phyloP scores from a whole-genome alignment of 1,140 invertebrate species.

The Drosophila cardini region DNA sequence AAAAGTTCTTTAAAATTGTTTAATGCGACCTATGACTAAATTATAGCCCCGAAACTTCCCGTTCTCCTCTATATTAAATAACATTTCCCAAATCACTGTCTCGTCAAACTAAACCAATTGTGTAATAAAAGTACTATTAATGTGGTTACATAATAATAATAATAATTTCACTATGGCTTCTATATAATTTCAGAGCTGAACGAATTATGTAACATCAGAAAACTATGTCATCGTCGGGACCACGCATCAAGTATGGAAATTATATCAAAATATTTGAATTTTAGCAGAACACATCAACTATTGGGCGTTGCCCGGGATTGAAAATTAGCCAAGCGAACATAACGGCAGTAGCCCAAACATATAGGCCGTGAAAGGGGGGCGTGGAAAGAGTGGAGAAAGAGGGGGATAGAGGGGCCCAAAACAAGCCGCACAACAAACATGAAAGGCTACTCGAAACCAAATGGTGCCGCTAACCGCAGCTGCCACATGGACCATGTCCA shows the following conservation, averaged over 20 bases:
- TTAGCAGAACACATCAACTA: conserved; percentile 45
- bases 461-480: conserved; percentile 65
- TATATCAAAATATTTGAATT: conserved; percentile 79
- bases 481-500: conserved; percentile 50
- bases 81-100: conserved; percentile 5
- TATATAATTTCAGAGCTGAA: conserved; percentile 31
- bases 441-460: conserved; percentile 71
- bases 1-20: too few relatives aligned
- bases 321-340: conserved; percentile 58
- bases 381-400: not conserved
- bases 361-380: not conserved
- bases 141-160: conserved; percentile 29
- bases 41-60: too few relatives aligned
- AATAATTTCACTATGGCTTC: conserved; percentile 17
- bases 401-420: not conserved
- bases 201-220: conserved; percentile 52
- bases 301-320: conserved; percentile 47
- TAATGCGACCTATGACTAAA: too few relatives aligned
- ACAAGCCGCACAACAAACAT: conserved; percentile 53
- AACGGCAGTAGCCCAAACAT: conserved; percentile 20
- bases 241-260: conserved; percentile 66
- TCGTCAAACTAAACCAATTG: conserved; percentile 25
- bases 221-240: not conserved
- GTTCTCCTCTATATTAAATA: conserved; percentile 9
- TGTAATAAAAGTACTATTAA: conserved; percentile 17